phyloP scores from a whole-genome alignment of 2,888 invertebrate species.

The Crioceris asparagi region DNA sequence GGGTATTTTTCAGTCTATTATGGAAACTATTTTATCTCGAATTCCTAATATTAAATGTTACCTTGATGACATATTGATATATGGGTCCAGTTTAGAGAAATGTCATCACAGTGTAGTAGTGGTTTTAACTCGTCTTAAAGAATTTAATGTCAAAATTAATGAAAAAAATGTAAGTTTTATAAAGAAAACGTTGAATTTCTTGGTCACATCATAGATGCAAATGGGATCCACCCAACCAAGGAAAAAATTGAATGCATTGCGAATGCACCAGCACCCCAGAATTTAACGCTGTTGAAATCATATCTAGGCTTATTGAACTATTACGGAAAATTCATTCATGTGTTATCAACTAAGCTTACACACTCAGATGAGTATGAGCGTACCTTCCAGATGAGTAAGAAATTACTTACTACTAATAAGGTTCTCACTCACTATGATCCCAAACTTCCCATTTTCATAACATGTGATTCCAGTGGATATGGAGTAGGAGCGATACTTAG shows the following conservation, averaged over 20 bases:
- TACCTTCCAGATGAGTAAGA: constrained; percentile 17
- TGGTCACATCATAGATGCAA: constrained; percentile 15
- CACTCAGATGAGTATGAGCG: constrained; percentile 13
- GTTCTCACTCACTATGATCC: constrained; percentile 19
- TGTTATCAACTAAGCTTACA: constrained; percentile 16
- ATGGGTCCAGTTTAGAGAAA: background rate
- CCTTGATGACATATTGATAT: constrained; percentile 1
- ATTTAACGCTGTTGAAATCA: constrained; percentile 10
- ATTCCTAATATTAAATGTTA: background rate
- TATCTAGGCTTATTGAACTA: constrained; percentile 10
- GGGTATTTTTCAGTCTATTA: background rate
- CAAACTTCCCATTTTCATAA: constrained; percentile 15
- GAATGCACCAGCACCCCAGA: constrained; percentile 8
- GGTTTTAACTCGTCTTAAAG: constrained; percentile 15
- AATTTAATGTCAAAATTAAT: constrained; percentile 20
- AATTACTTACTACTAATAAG: constrained; percentile 13
- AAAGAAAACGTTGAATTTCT: constrained; percentile 19
- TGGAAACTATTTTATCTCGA: background rate
- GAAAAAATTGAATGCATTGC: constrained; percentile 9
- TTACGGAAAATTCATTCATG: constrained; percentile 17
- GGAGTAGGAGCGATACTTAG: constrained; percentile 19
- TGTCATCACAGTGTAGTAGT: constrained; percentile 6
- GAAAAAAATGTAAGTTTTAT: constrained; percentile 20
- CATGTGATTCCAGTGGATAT: constrained; percentile 18
- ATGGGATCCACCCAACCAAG: constrained; percentile 11